Conservation (phyloP, 2,797 vertebrate genomes). For the Sebastes jordani region DNA sequence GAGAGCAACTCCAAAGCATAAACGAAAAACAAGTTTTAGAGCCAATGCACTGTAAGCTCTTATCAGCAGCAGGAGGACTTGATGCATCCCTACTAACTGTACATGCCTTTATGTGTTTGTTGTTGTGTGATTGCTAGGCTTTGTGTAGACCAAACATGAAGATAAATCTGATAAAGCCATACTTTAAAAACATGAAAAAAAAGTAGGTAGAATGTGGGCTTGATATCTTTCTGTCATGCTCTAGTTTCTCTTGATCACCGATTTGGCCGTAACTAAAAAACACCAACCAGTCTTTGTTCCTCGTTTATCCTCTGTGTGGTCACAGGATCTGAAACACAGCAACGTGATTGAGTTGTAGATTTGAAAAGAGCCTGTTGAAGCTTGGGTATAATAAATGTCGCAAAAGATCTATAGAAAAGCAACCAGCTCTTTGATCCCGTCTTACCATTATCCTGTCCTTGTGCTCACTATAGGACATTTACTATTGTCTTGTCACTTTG, state of each 20-base stretch:
- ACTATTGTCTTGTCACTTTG: not conserved
- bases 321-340: not conserved
- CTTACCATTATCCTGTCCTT: not conserved
- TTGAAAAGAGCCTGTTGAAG: not conserved
- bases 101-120: not conserved
- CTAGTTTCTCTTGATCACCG: not conserved
- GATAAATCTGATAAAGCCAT: not conserved
- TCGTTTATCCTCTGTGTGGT: not conserved
- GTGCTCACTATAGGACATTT: not conserved
- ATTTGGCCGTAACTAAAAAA: not conserved
- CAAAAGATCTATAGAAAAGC: not conserved
- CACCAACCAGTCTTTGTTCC: not conserved
- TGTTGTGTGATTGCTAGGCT: not conserved
- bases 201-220: not conserved
- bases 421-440: not conserved
- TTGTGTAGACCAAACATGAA: not conserved
- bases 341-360: not conserved
- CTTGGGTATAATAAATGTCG: not conserved
- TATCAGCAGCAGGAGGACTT: not conserved
- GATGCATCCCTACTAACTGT: not conserved
- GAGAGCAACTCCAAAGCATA: too few relatives aligned
- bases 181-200: not conserved
- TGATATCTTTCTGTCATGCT: not conserved
- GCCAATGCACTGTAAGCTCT: not conserved
- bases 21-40: not conserved